Evolutionary conservation across 2,888 invertebrate genomes (phyloP).

Genomic region (Blera fallax): DNA sequence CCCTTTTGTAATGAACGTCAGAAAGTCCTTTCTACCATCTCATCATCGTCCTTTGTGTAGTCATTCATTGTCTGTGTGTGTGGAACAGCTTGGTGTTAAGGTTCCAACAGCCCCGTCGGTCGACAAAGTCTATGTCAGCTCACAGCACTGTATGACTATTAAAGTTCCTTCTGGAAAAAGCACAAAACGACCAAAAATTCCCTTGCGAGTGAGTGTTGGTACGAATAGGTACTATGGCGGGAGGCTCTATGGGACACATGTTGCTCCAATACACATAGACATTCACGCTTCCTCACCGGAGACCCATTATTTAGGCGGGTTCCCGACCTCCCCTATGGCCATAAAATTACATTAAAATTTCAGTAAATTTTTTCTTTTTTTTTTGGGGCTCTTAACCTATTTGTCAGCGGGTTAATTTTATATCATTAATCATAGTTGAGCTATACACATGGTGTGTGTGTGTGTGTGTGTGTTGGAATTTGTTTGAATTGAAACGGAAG

Average conservation of each 20-base stretch:
- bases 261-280: slow-evolving; percentile 7
- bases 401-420: slow-evolving; percentile 56
- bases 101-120: not conserved
- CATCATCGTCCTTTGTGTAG: not conserved
- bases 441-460: not conserved
- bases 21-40: slow-evolving; percentile 20
- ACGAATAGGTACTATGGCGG: no score
- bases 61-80: not conserved
- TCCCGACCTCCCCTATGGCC: slow-evolving; percentile 5
- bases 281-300: not conserved
- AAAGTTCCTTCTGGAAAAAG: not conserved
- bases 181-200: not conserved
- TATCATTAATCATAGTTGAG: slow-evolving; percentile 50
- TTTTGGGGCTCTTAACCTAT: slow-evolving; percentile 28
- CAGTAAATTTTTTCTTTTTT: not conserved
- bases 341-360: slow-evolving; percentile 41
- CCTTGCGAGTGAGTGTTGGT: slow-evolving; percentile 11
- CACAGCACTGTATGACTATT: not conserved
- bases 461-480: no score
- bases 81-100: not conserved
- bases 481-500: not conserved
- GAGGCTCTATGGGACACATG: slow-evolving; percentile 35
- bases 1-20: slow-evolving; percentile 4
- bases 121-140: not conserved
- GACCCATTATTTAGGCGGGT: slow-evolving; percentile 36